phyloP scores from a whole-genome alignment of 2,888 invertebrate genomes.

The Oxystoma pomonae region DNA sequence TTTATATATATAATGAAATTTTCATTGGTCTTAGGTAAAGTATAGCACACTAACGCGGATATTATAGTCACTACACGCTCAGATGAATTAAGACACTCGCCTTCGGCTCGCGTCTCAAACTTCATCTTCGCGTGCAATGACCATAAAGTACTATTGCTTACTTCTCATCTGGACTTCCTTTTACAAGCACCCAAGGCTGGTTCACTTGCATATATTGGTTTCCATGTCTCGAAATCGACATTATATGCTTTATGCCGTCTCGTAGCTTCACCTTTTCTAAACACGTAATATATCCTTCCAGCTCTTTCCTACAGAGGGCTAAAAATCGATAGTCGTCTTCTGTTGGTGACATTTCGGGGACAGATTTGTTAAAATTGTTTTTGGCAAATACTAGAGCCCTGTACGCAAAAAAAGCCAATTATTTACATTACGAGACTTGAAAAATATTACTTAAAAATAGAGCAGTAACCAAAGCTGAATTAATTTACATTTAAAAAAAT shows the following conservation, averaged over 20 bases:
- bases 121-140: too few species aligned
- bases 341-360: slow-evolving; percentile 61
- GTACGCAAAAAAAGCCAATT: slow-evolving; percentile 30
- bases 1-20: too few species aligned
- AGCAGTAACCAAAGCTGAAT: too few species aligned
- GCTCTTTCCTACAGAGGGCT: slow-evolving; percentile 73
- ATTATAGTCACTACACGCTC: too few species aligned
- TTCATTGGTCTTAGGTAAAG: too few species aligned
- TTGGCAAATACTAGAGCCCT: slow-evolving; percentile 85
- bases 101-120: too few species aligned
- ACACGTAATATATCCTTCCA: slow-evolving; percentile 66
- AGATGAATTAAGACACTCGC: too few species aligned
- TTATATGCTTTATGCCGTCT: slow-evolving; percentile 80
- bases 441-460: too few species aligned
- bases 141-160: slow-evolving; percentile 45
- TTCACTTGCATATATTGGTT: slow-evolving; percentile 96
- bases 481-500: too few species aligned
- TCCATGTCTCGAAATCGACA: slow-evolving; percentile 85
- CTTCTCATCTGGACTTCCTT: slow-evolving; percentile 75
- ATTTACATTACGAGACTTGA: not conserved
- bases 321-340: slow-evolving; percentile 70
- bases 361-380: slow-evolving; percentile 69
- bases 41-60: too few species aligned
- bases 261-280: slow-evolving; percentile 76
- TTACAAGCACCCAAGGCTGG: slow-evolving; percentile 93